Conservation (phyloP, 2,113 vertebrate genomes). For the Sander lucioperca region DNA sequence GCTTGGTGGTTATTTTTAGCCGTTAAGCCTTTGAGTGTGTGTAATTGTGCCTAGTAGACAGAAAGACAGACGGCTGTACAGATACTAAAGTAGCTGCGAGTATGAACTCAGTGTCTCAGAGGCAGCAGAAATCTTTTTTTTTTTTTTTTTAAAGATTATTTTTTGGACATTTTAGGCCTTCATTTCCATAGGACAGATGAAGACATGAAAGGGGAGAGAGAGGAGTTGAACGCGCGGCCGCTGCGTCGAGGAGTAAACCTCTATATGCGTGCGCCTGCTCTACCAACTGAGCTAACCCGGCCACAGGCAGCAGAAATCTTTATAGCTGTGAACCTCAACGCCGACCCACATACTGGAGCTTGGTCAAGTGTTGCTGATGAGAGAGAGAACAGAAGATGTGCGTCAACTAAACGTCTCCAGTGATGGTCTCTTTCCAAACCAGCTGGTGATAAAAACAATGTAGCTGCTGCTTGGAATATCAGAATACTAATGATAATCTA, state of each 20-base stretch:
- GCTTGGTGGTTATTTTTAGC: conserved; percentile 53
- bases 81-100: conserved; percentile 37
- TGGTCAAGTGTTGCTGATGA: conserved; percentile 46
- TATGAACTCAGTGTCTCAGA: conserved; percentile 30
- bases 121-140: conserved; percentile 41
- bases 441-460: neutral
- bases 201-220: too few relatives aligned
- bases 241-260: too few relatives aligned
- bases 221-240: too few relatives aligned
- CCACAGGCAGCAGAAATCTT: conserved; percentile 42
- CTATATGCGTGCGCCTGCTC: too few relatives aligned
- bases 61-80: conserved; percentile 25
- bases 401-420: neutral
- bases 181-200: too few relatives aligned
- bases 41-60: conserved; percentile 43
- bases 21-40: conserved; percentile 9
- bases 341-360: conserved; percentile 61
- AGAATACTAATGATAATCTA: neutral
- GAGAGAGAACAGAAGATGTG: conserved; percentile 4
- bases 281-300: too few relatives aligned
- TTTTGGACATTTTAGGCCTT: too few relatives aligned
- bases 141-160: too few relatives aligned
- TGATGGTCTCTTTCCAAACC: conserved; percentile 11
- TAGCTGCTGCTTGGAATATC: neutral
- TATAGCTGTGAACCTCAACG: conserved; percentile 46